Conservation (phyloP, 2,888 invertebrate species). For the Drosophila putrida region DNA sequence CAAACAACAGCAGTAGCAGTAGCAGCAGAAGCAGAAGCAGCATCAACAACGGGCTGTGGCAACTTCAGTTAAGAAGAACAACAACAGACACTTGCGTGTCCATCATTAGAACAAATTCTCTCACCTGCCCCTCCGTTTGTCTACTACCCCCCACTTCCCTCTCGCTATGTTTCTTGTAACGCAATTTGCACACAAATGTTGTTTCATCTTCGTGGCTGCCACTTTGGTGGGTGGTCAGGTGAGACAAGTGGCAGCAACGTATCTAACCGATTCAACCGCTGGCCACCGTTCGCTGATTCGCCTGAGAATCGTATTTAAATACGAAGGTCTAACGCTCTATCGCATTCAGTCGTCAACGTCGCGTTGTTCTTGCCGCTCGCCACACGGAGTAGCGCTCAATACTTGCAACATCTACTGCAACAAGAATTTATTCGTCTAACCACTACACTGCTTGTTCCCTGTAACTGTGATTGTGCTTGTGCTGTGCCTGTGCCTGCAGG, state of each 20-base stretch:
- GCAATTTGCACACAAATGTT: constrained; percentile 81
- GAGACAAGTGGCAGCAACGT: constrained; percentile 77
- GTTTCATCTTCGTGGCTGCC: constrained; percentile 61
- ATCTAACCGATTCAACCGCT: constrained; percentile 34
- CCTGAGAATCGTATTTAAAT: constrained; percentile 84
- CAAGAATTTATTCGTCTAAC: background rate
- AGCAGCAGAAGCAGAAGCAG: constrained; percentile 30
- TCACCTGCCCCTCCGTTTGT: constrained; percentile 54
- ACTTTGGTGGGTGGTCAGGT: constrained; percentile 85
- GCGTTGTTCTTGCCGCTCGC: constrained; percentile 79
- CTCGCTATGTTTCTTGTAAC: constrained; percentile 69
- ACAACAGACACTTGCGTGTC: constrained; percentile 73
- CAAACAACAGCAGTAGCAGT: constrained; percentile 23
- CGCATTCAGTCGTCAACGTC: constrained; percentile 83
- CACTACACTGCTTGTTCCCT: background rate
- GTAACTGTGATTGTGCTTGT: constrained; percentile 7
- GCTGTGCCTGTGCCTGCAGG: constrained; percentile 52
- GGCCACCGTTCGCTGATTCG: constrained; percentile 72
- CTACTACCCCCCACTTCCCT: background rate
- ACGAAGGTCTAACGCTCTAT: constrained; percentile 77
- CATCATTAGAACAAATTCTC: constrained; percentile 84
- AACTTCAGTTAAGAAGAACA: constrained; percentile 2
- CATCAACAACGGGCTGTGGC: constrained; percentile 13
- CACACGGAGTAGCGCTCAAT: constrained; percentile 12
- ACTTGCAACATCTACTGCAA: constrained; percentile 2